A percentile compares a stretch with the other conserved stretches of the same genome.
Evolutionary conservation across 2,888 invertebrate species (phyloP).

Genomic region (Hoplodrina blanda): DNA sequence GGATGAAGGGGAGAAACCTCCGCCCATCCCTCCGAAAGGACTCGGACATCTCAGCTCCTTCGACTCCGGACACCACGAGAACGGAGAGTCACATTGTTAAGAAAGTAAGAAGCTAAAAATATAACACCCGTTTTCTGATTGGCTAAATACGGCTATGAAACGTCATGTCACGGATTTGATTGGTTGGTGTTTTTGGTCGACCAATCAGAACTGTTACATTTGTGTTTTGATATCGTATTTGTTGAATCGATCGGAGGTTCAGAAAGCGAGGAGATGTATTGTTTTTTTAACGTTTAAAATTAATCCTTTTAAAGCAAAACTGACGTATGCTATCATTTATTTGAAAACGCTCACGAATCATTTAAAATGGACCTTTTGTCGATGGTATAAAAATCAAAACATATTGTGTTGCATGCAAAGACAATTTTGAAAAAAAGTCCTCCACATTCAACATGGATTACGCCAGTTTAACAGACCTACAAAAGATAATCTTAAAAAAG

Average conservation of each 20-base stretch:
- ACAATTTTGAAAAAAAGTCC: background rate
- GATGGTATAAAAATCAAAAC: background rate
- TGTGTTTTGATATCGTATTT: background rate
- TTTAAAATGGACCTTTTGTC: background rate
- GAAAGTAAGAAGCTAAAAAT: slow-evolving; percentile 13
- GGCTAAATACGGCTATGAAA: background rate
- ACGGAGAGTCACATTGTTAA: slow-evolving; percentile 86
- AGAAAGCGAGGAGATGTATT: background rate
- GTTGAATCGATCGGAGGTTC: background rate
- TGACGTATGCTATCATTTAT: background rate
- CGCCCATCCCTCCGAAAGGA: slow-evolving; percentile 87
- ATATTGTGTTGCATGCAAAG: background rate
- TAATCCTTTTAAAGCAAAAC: background rate
- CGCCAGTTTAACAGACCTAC: background rate
- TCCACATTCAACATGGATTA: background rate
- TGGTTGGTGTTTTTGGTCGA: background rate
- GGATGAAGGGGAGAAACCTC: slow-evolving; percentile 84
- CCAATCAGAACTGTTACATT: background rate
- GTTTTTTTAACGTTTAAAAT: background rate
- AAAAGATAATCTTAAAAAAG: background rate
- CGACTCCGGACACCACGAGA: slow-evolving; percentile 87
- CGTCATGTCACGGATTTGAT: background rate
- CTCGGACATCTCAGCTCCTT: slow-evolving; percentile 87
- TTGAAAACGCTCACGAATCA: background rate
- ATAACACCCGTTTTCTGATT: background rate